Evolutionary conservation across 2,797 vertebrate species (phyloP), one percentile per base, ranked within the genome.

Genomic region (Salarias fasciatus): DNA sequence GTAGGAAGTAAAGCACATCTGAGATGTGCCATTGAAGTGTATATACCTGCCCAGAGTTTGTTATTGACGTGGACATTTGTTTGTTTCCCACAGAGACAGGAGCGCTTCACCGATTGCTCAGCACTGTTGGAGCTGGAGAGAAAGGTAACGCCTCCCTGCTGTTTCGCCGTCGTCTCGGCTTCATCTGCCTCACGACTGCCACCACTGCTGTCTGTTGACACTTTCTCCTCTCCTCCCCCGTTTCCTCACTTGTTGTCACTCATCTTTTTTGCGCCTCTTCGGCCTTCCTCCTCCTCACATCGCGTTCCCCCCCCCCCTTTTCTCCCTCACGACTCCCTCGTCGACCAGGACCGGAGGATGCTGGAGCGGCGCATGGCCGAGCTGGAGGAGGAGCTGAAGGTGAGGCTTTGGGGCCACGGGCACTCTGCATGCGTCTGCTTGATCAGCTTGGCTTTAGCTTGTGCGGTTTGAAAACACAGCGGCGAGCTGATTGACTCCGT

Each of bases 311-410:
- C 44, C 64, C 29, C 47, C 14, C 11, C 59, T 24, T 5, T 58
- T 11, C 65, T 28, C 37, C 64, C 49, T 51, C 67, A 38, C 65
- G 1, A 71, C 73, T 58, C 43, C 11, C 41, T 37, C 15, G 53
- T 69, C n/a, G n/a, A 11, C 84, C 66, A 95, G 94, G 94, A 95
- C 70, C 92, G 92, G 68, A 84, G 88, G 75, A 88, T 93, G 84
- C 82, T 95, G 86, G 93, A 94, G 80, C 90, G 91, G 49, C 92
- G 93, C 63, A 88, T 94, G 77, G 88, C 91, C 2, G 93, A 95
- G 77, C 74, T 95, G 72, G 93, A 95, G 83, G 93, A 95, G 63
- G 93, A 95, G 83, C 79, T 95, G 2, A 95, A 95, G 92, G 94
- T 94, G 82, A 92, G 85, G 53, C 2, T 5, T 76, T 45, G 0